A percentile compares a stretch with the other conserved stretches of the same genome.
Conservation (phyloP, 2,797 vertebrate species). For the Limnodromus scolopaceus region DNA sequence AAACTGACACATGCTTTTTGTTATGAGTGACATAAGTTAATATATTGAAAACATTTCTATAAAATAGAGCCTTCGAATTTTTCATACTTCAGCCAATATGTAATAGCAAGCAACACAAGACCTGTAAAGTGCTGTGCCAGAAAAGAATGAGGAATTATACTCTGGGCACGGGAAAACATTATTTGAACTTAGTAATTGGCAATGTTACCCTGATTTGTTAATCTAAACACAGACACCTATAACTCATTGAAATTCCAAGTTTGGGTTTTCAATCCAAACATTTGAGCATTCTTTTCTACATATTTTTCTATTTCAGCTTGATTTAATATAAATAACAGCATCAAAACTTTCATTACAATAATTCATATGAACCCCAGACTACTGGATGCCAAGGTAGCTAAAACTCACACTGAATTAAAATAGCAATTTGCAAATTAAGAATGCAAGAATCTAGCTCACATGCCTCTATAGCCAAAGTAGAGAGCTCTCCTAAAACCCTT, state of each 20-base stretch:
- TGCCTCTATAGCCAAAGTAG: background rate
- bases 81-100: background rate
- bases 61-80: background rate
- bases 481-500: background rate
- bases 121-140: background rate
- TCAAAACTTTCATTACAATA: background rate
- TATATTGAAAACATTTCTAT: background rate
- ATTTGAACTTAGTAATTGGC: background rate
- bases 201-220: background rate
- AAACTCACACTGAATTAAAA: background rate
- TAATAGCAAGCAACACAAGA: background rate
- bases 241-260: background rate
- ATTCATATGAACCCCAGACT: background rate
- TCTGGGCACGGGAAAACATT: background rate
- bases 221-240: background rate
- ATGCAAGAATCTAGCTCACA: background rate
- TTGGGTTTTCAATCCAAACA: background rate
- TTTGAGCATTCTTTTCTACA: background rate
- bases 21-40: background rate
- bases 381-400: background rate
- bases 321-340: background rate
- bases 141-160: background rate
- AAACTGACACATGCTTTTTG: background rate
- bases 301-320: background rate
- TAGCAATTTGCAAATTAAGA: background rate